Evolutionary conservation across 2,113 vertebrate species (phyloP).

Genomic region (Martes martes): DNA sequence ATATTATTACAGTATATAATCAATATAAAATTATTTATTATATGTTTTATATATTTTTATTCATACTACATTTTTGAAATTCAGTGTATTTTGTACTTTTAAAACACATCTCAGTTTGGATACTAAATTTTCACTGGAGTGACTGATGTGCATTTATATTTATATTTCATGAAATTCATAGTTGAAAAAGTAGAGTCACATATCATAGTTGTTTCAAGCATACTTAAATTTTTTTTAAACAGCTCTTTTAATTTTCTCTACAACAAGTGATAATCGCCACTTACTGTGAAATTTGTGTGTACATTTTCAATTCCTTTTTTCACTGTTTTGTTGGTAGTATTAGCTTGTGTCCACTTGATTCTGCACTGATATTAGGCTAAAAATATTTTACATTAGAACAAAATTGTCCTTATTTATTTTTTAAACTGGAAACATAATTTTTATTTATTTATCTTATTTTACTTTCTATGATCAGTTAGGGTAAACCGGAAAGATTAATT

Average conservation of each 20-base stretch:
- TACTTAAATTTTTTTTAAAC: not conserved
- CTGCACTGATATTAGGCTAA: not conserved
- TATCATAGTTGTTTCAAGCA: not conserved
- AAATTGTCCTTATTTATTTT: not conserved
- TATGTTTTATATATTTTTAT: not conserved
- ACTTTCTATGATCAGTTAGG: too few relatives aligned
- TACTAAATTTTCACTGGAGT: not conserved
- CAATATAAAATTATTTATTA: not conserved
- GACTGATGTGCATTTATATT: not conserved
- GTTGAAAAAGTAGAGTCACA: not conserved
- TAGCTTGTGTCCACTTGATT: not conserved
- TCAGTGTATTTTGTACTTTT: not conserved
- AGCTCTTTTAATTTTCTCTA: not conserved
- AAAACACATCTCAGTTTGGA: not conserved
- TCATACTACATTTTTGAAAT: conserved; percentile 7
- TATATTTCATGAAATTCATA: conserved; percentile 20
- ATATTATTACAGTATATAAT: not conserved
- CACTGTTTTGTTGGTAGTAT: not conserved
- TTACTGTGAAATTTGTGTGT: not conserved
- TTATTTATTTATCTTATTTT: not conserved
- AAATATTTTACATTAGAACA: not conserved
- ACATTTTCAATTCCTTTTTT: not conserved
- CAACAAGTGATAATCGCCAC: not conserved
- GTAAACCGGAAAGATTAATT: not conserved
- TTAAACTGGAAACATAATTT: not conserved